A percentile compares a stretch with the other conserved stretches of the same genome.
These are phyloP conservation scores for Pseudopodoces humilis DNA, from an alignment of 2,113 vertebrate species.

Conservation along the genomic window DNA sequence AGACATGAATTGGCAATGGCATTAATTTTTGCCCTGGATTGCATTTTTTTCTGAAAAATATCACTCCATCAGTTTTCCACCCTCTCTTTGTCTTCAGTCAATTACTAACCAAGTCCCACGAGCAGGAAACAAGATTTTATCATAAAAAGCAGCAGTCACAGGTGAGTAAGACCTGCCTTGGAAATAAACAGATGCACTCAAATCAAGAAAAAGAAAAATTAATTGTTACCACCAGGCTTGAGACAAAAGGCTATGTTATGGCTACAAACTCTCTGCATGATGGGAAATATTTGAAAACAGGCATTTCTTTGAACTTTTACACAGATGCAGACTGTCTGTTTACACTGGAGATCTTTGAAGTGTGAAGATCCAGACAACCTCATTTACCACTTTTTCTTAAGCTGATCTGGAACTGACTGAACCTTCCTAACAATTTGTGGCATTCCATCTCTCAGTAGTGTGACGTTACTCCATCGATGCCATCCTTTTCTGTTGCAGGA, in stretches of 20 bases:
- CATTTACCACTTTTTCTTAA: neutral
- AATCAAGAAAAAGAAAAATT: neutral
- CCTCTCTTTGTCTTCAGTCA: neutral
- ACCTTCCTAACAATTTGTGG: neutral
- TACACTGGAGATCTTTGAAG: neutral
- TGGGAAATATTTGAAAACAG: neutral
- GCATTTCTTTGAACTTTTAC: neutral
- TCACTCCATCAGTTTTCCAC: neutral
- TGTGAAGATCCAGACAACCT: neutral
- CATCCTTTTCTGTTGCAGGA: neutral
- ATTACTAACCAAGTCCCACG: neutral
- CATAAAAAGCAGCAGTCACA: neutral
- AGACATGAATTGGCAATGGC: neutral
- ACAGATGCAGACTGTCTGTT: neutral
- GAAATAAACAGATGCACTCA: neutral
- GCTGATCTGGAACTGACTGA: neutral
- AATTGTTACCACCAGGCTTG: neutral
- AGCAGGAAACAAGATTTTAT: neutral
- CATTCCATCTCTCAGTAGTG: neutral
- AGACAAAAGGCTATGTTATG: neutral
- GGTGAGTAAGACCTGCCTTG: neutral
- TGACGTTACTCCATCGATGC: rapidly evolving
- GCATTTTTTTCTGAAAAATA: neutral
- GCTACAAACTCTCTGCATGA: neutral
- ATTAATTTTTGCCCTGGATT: neutral